Percentiles rank a stretch among this genome's conserved stretches.
These are phyloP conservation scores for Chouioia cunea DNA, from an alignment of 2,888 invertebrate genomes.

Conservation along the genomic window DNA sequence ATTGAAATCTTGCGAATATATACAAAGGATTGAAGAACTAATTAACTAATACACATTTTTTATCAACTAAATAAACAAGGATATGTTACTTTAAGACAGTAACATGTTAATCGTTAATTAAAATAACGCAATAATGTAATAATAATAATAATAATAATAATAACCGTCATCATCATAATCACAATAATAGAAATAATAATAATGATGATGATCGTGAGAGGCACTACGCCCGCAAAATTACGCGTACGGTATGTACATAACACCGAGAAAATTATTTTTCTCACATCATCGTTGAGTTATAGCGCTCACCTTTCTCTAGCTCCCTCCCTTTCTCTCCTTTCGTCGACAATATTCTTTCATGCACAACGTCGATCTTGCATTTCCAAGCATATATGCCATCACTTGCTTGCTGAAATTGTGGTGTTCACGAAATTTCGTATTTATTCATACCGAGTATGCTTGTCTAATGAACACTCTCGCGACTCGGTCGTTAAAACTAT, in stretches of 20 bases:
- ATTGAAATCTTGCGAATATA: constrained; percentile 68
- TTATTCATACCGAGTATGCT: constrained; percentile 3
- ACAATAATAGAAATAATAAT: constrained; percentile 49
- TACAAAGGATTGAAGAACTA: constrained; percentile 67
- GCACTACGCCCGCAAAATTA: constrained; percentile 39
- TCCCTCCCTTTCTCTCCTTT: neutral
- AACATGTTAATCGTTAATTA: constrained; percentile 67
- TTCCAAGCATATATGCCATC: neutral
- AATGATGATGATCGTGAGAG: constrained; percentile 27
- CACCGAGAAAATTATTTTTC: constrained; percentile 15
- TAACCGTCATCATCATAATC: constrained; percentile 54
- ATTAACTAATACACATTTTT: constrained; percentile 62
- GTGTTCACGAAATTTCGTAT: neutral
- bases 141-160: constrained; percentile 18
- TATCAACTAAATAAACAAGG: constrained; percentile 68
- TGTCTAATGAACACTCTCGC: neutral
- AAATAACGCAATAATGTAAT: constrained; percentile 63
- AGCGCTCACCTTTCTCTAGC: constrained; percentile 4
- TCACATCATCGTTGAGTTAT: constrained; percentile 15
- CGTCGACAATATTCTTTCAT: neutral
- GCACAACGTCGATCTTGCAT: too few species aligned
- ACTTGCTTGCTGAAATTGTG: neutral
- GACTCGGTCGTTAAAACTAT: constrained; percentile 14
- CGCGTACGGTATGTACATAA: constrained; percentile 24
- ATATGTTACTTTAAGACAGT: constrained; percentile 60